These are phyloP conservation scores for Eristalis intricaria DNA, from an alignment of 2,888 invertebrate species.

Conservation along the genomic window DNA sequence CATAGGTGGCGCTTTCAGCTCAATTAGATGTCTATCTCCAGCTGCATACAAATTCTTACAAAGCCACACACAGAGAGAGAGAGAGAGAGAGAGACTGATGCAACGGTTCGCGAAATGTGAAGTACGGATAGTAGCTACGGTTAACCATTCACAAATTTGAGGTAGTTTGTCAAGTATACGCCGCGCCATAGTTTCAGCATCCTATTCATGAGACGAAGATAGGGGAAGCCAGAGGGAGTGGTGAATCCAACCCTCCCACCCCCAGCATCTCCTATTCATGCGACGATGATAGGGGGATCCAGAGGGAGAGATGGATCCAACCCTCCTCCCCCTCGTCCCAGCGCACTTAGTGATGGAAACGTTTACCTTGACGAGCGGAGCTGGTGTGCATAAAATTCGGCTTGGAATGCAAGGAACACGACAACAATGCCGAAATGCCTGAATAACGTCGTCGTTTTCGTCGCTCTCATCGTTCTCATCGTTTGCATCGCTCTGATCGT, in stretches of 20 bases:
- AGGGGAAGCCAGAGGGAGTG: background rate
- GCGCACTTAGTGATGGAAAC: conserved; percentile 55
- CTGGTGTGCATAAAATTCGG: conserved; percentile 50
- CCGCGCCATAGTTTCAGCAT: conserved; percentile 23
- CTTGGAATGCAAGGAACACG: conserved; percentile 60
- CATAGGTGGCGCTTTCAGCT: conserved; percentile 49
- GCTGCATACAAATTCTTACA: conserved; percentile 29
- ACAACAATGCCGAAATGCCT: conserved; percentile 62
- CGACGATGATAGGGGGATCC: background rate
- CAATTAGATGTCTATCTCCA: conserved; percentile 63
- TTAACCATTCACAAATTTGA: conserved; percentile 70
- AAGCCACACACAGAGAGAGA: background rate
- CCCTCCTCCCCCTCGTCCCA: no score
- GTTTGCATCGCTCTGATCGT: background rate
- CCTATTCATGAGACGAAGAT: conserved; percentile 21
- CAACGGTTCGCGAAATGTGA: background rate
- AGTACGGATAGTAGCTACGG: conserved; percentile 49
- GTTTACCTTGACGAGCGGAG: conserved; percentile 64
- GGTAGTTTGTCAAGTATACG: conserved; percentile 67
- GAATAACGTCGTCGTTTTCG: background rate
- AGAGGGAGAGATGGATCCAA: conserved; percentile 2
- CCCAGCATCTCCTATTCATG: conserved; percentile 26
- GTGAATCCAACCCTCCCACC: no score
- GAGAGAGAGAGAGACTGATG: no score
- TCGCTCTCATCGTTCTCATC: background rate